Percentiles rank a stretch among this genome's conserved stretches.
Evolutionary conservation across 2,797 vertebrate genomes (phyloP).

Genomic region (Hydrophis major): DNA sequence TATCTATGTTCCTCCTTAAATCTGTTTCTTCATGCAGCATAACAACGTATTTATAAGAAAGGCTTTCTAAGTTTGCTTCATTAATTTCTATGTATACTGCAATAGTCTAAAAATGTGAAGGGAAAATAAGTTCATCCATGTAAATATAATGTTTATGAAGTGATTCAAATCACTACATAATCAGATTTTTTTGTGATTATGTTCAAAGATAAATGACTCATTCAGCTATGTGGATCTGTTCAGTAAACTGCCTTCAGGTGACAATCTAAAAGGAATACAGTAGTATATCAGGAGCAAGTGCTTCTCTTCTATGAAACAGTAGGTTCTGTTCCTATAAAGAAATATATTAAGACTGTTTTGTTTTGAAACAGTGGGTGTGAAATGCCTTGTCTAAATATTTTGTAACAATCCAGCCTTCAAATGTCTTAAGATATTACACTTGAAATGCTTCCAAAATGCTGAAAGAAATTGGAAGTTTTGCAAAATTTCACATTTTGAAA

Average conservation of each 20-base stretch:
- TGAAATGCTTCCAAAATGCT: not conserved
- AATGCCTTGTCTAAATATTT: not conserved
- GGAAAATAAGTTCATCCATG: not conserved
- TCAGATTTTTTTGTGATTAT: conserved; percentile 16
- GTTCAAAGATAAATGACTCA: conserved; percentile 22
- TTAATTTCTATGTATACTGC: conserved; percentile 13
- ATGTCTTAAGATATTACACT: not conserved
- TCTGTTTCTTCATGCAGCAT: not conserved
- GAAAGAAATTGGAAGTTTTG: not conserved
- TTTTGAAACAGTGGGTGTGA: not conserved
- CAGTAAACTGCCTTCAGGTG: conserved; percentile 2
- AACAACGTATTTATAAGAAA: not conserved
- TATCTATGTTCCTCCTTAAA: not conserved
- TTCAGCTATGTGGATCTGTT: conserved; percentile 10
- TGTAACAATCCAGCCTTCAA: not conserved
- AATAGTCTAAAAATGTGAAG: conserved; percentile 6
- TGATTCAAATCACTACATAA: conserved; percentile 15
- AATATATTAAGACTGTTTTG: not conserved
- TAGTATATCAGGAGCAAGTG: not conserved
- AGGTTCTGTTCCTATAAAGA: not conserved
- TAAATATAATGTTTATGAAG: conserved; percentile 17
- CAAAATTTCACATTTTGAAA: not conserved
- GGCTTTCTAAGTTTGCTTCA: not conserved
- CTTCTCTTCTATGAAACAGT: not conserved
- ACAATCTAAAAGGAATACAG: not conserved